Evolutionary conservation across 2,888 invertebrate species (phyloP).

Genomic region (Oscheius sp.): DNA sequence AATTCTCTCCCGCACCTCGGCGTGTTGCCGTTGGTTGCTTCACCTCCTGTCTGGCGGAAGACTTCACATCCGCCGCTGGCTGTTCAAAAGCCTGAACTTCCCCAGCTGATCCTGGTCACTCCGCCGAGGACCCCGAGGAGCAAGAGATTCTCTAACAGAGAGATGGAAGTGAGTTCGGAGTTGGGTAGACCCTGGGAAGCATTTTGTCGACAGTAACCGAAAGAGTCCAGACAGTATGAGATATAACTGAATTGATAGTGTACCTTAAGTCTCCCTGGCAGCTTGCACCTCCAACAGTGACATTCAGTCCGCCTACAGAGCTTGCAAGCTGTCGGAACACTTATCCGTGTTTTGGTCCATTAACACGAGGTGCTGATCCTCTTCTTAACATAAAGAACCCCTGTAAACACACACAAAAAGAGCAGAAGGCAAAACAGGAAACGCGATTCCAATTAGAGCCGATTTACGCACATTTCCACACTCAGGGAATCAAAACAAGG

Average conservation of each 20-base stretch:
- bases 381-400: background rate
- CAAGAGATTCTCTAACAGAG: background rate
- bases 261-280: too few relatives aligned
- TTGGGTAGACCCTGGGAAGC: background rate
- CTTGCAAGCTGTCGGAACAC: too few relatives aligned
- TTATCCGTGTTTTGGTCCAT: background rate
- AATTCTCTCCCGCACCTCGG: conserved; percentile 48
- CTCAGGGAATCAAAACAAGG: conserved; percentile 1
- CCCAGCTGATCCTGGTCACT: background rate
- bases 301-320: too few relatives aligned
- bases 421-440: background rate
- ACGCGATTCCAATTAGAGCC: background rate
- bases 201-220: too few relatives aligned
- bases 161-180: background rate
- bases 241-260: too few relatives aligned
- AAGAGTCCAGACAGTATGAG: too few relatives aligned
- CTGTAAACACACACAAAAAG: background rate
- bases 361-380: background rate
- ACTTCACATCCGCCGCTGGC: conserved; percentile 51
- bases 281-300: too few relatives aligned
- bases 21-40: conserved; percentile 20
- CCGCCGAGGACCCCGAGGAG: background rate
- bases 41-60: conserved; percentile 52
- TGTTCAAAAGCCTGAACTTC: background rate
- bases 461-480: background rate